These are phyloP conservation scores for Gonioctena quinquepunctata DNA, from an alignment of 1,140 invertebrate genomes.

Conservation along the genomic window DNA sequence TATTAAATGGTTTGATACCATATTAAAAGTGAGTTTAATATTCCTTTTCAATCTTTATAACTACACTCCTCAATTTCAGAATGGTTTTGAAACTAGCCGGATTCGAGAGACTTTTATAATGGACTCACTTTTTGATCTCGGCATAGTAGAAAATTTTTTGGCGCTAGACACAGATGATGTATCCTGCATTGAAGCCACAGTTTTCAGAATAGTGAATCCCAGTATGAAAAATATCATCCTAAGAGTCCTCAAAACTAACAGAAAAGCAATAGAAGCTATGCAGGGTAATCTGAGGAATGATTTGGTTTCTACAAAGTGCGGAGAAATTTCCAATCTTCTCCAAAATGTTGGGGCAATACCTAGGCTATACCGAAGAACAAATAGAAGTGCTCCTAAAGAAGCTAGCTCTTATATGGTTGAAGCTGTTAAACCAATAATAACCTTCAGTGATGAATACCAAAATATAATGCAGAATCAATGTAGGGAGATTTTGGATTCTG, in stretches of 20 bases:
- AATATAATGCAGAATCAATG: conserved; percentile 51
- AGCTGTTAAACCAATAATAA: conserved; percentile 65
- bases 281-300: conserved; percentile 56
- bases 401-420: conserved; percentile 77
- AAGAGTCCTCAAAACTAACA: conserved; percentile 39
- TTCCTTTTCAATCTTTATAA: background rate
- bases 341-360: conserved; percentile 89
- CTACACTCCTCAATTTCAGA: background rate
- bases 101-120: conserved; percentile 37
- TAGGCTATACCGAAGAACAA: conserved; percentile 88
- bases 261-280: conserved; percentile 59
- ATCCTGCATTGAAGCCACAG: conserved; percentile 28
- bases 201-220: conserved; percentile 39
- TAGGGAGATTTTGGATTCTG: conserved; percentile 29
- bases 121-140: conserved; percentile 41
- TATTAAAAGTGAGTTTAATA: conserved; percentile 31
- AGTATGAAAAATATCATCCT: conserved; percentile 29
- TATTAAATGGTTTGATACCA: conserved; percentile 37
- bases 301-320: conserved; percentile 59
- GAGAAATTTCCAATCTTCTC: conserved; percentile 62
- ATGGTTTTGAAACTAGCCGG: background rate
- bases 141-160: conserved; percentile 31
- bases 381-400: conserved; percentile 80
- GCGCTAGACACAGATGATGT: conserved; percentile 21
- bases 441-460: conserved; percentile 65